Conservation (phyloP, 1,140 invertebrate species). For the Drosophila pallidifrons region DNA sequence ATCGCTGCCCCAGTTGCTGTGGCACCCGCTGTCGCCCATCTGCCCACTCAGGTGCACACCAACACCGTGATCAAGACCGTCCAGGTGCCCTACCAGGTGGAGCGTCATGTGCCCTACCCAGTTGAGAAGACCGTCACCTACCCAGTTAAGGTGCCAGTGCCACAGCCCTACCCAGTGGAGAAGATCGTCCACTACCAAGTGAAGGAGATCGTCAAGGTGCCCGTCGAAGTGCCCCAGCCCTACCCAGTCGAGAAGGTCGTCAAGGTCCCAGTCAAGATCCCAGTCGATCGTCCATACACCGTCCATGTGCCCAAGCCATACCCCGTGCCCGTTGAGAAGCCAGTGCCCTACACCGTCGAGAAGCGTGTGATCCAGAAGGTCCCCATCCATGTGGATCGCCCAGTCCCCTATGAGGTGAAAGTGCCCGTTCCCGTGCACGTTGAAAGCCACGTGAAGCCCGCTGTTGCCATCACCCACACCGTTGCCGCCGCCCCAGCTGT, state of each 20-base stretch:
- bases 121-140: conserved; percentile 89
- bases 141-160: conserved; percentile 88
- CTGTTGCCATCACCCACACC: conserved; percentile 58
- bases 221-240: conserved; percentile 89
- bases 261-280: conserved; percentile 86
- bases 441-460: conserved; percentile 78
- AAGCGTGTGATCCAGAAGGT: conserved; percentile 86
- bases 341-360: conserved; percentile 87
- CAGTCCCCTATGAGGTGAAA: conserved; percentile 87
- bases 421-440: conserved; percentile 87
- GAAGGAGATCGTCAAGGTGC: conserved; percentile 88
- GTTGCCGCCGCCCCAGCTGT: conserved; percentile 60
- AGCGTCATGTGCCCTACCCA: conserved; percentile 88
- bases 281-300: conserved; percentile 87
- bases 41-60: conserved; percentile 84
- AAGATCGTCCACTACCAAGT: conserved; percentile 87
- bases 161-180: conserved; percentile 88
- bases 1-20: conserved; percentile 17
- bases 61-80: conserved; percentile 85
- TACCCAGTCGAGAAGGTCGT: conserved; percentile 88
- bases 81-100: conserved; percentile 88
- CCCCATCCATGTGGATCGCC: conserved; percentile 86
- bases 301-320: conserved; percentile 87
- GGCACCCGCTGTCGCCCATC: conserved; percentile 42
- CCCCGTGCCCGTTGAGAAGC: conserved; percentile 88